Percentiles rank a stretch among this genome's conserved stretches.
phyloP scores from a whole-genome alignment of 2,888 invertebrate genomes.

The Chloroclystis v-ata region DNA sequence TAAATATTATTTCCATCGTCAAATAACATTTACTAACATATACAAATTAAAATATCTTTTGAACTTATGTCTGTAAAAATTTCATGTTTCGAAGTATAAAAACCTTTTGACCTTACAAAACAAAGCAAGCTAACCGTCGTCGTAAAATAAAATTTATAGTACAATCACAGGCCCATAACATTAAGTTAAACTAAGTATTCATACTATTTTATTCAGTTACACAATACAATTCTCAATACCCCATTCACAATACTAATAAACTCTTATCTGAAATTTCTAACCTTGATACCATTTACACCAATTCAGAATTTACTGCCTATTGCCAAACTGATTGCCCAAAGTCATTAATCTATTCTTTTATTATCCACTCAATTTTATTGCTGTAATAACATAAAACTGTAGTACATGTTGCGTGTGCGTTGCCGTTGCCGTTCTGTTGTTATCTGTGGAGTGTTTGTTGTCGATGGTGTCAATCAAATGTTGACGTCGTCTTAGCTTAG shows the following conservation, averaged over 20 bases:
- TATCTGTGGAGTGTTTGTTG: slow-evolving; percentile 18
- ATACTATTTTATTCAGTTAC: no score
- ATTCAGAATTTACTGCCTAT: slow-evolving; percentile 11
- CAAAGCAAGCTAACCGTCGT: no score
- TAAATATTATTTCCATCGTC: no score
- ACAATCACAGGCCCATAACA: no score
- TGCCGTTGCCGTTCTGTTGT: slow-evolving; percentile 7
- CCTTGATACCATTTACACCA: slow-evolving; percentile 1
- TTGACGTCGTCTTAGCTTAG: slow-evolving; percentile 16
- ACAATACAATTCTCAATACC: no score
- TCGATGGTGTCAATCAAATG: slow-evolving; percentile 27
- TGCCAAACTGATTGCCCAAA: slow-evolving; percentile 21
- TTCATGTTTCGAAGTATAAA: no score
- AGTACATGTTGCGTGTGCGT: slow-evolving; percentile 14
- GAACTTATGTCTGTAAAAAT: no score
- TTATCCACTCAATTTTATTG: slow-evolving; percentile 27
- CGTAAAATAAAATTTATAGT: no score
- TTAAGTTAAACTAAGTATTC: no score
- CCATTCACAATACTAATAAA: background rate
- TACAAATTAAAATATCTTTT: no score
- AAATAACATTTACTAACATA: no score
- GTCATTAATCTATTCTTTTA: slow-evolving; percentile 24
- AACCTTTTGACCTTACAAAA: no score
- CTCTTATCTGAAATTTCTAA: background rate
- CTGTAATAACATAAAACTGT: slow-evolving; percentile 21